Conservation (phyloP, 2,888 invertebrate species). For the Caenorhabditis sp. region DNA sequence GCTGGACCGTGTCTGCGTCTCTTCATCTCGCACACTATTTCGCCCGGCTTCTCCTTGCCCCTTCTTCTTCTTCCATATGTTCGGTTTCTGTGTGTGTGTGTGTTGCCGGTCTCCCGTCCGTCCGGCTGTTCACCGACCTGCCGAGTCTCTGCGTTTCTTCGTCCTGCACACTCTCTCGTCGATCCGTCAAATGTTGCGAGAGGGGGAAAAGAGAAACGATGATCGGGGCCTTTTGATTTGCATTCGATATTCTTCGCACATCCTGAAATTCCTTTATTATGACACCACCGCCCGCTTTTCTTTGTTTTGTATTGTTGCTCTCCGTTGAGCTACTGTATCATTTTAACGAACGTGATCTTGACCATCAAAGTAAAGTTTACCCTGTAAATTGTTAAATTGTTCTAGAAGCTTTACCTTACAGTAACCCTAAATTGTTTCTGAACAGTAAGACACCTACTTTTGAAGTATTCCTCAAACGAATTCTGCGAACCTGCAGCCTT, state of each 20-base stretch:
- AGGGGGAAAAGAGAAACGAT: no score
- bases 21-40: slow-evolving; percentile 8
- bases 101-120: slow-evolving; percentile 3
- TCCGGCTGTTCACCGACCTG: slow-evolving; percentile 30
- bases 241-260: slow-evolving; percentile 38
- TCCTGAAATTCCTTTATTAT: slow-evolving; percentile 1
- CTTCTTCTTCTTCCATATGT: slow-evolving; percentile 27
- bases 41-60: slow-evolving; percentile 31
- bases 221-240: slow-evolving; percentile 32
- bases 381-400: no score
- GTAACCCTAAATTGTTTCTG: no score
- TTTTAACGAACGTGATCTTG: no score
- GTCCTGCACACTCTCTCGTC: slow-evolving; percentile 9
- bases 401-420: no score
- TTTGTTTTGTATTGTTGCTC: no score
- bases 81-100: slow-evolving; percentile 25
- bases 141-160: slow-evolving; percentile 33
- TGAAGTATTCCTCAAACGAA: no score
- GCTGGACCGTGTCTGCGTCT: slow-evolving; percentile 24
- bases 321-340: no score
- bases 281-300: neutral
- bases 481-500: no score
- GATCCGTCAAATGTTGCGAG: slow-evolving; percentile 50
- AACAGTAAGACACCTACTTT: no score
- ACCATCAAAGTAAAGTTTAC: no score